A percentile compares a stretch with the other conserved stretches of the same genome.
phyloP scores from a whole-genome alignment of 2,888 invertebrate genomes.

The Dorcus hopei region DNA sequence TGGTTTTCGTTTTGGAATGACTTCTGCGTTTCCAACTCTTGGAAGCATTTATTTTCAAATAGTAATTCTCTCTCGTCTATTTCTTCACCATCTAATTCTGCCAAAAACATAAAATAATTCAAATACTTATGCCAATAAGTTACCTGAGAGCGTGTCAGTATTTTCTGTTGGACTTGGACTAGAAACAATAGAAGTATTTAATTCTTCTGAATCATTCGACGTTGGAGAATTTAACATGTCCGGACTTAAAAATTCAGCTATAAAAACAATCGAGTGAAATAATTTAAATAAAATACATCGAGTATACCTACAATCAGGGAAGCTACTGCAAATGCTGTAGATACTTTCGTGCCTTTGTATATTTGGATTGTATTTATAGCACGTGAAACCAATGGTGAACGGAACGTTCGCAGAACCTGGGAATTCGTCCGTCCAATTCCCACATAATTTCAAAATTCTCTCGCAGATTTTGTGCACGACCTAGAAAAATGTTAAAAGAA shows the following conservation, averaged over 20 bases:
- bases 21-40: constrained; percentile 53
- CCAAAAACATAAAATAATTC: not conserved
- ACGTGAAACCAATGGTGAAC: constrained; percentile 59
- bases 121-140: not conserved
- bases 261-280: constrained; percentile 9
- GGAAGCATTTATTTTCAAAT: constrained; percentile 54
- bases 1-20: constrained; percentile 36
- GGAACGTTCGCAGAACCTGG: constrained; percentile 53
- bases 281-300: not conserved
- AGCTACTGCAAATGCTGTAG: constrained; percentile 38
- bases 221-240: constrained; percentile 33
- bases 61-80: constrained; percentile 48
- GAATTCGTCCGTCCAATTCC: constrained; percentile 60
- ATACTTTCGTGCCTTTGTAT: constrained; percentile 40
- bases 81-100: constrained; percentile 48
- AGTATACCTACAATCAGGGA: constrained; percentile 37
- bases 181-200: constrained; percentile 11
- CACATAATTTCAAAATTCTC: constrained; percentile 68
- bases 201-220: constrained; percentile 27
- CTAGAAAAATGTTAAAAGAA: constrained; percentile 48
- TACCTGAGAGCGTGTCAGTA: constrained; percentile 30
- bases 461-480: constrained; percentile 77
- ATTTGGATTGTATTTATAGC: constrained; percentile 35
- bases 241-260: constrained; percentile 30
- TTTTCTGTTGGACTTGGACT: constrained; percentile 43